A percentile compares a stretch with the other conserved stretches of the same genome.
These are phyloP conservation scores for Poeciliopsis turneri DNA, from an alignment of 2,797 vertebrate species.

Conservation along the genomic window DNA sequence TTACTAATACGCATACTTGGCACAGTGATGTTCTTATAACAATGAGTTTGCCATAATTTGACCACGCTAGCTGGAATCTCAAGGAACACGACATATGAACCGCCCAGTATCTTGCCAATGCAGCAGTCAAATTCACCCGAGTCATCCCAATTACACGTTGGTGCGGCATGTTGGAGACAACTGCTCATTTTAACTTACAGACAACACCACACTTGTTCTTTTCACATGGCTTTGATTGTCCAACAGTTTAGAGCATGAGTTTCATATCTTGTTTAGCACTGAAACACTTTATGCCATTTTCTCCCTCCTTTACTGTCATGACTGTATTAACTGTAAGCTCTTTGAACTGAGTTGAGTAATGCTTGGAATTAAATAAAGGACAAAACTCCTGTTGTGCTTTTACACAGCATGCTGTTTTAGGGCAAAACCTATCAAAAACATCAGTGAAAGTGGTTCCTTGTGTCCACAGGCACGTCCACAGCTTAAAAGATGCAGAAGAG, in stretches of 20 bases:
- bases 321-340: not conserved
- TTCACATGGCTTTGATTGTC: not conserved
- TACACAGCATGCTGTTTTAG: not conserved
- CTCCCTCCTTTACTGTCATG: not conserved
- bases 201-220: not conserved
- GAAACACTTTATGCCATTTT: not conserved
- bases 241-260: not conserved
- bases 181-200: not conserved
- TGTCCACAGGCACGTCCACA: not conserved
- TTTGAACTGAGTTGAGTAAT: not conserved
- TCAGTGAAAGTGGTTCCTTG: constrained; percentile 14
- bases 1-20: not conserved
- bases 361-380: constrained; percentile 2
- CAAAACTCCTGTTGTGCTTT: constrained; percentile 7
- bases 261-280: not conserved
- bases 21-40: not conserved
- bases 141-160: not conserved
- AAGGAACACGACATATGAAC: not conserved
- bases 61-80: not conserved
- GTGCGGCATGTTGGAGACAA: not conserved
- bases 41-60: not conserved
- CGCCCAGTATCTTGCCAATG: not conserved
- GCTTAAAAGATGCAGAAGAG: not conserved
- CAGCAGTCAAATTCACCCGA: not conserved
- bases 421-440: constrained; percentile 8